These are phyloP conservation scores for Paraplagusia blochii DNA, from an alignment of 2,113 vertebrate genomes.

Conservation along the genomic window DNA sequence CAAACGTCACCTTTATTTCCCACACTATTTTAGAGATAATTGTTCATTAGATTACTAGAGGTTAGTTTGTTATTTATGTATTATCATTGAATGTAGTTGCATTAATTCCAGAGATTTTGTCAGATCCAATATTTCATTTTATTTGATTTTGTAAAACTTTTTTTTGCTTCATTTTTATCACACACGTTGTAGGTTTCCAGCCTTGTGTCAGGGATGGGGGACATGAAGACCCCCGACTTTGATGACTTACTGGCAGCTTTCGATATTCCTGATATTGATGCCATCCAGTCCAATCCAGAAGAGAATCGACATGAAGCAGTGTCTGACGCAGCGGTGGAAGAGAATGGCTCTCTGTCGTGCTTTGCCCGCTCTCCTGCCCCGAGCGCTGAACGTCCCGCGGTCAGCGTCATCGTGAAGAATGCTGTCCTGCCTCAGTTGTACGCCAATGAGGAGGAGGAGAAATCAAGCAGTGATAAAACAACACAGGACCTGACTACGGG, in stretches of 20 bases:
- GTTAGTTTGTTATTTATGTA: too few relatives aligned
- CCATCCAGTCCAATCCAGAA: conserved; percentile 87
- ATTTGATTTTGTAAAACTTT: too few relatives aligned
- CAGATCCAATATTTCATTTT: too few relatives aligned
- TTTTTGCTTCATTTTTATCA: too few relatives aligned
- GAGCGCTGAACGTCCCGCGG: conserved; percentile 77
- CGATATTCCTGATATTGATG: conserved; percentile 97
- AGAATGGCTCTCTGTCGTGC: conserved; percentile 59
- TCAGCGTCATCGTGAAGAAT: conserved; percentile 97
- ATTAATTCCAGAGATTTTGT: too few relatives aligned
- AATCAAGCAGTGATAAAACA: conserved; percentile 8
- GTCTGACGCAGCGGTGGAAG: conserved; percentile 52
- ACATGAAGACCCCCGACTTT: conserved; percentile 98
- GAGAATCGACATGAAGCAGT: conserved; percentile 59
- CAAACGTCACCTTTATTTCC: too few relatives aligned
- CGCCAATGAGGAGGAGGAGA: conserved; percentile 71
- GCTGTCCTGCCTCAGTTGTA: conserved; percentile 81
- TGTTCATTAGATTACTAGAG: too few relatives aligned
- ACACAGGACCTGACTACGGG: conserved; percentile 3
- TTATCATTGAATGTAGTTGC: too few relatives aligned
- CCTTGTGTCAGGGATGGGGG: conserved; percentile 83
- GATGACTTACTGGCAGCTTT: conserved; percentile 96
- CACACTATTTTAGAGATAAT: too few relatives aligned
- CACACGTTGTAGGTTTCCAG: conserved; percentile 56
- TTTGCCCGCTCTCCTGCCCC: conserved; percentile 47